These are phyloP conservation scores for Sitobion miscanthi DNA, from an alignment of 1,140 invertebrate genomes.

Conservation along the genomic window DNA sequence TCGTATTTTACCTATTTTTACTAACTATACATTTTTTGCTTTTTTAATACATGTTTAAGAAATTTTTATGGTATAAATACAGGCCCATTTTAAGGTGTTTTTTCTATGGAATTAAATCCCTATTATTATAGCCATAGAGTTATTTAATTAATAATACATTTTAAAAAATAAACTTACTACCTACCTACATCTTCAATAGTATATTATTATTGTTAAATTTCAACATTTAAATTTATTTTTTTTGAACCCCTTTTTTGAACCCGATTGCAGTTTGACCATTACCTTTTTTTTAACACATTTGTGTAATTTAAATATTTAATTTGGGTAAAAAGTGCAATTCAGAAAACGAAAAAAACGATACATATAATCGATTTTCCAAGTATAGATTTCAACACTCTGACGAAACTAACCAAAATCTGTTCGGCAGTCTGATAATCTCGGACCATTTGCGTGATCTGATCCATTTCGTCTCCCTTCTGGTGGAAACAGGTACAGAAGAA, in stretches of 20 bases:
- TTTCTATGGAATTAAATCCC: neutral
- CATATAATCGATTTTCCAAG: neutral
- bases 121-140: neutral
- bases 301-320: no score
- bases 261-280: no score
- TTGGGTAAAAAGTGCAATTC: no score
- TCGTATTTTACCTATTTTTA: neutral
- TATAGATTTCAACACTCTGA: neutral
- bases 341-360: neutral
- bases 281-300: no score
- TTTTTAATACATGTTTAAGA: neutral
- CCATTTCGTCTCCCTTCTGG: constrained; percentile 65
- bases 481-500: constrained; percentile 78
- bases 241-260: no score
- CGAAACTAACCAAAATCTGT: constrained; percentile 66
- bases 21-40: no score
- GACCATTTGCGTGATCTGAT: constrained; percentile 68
- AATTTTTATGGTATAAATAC: neutral
- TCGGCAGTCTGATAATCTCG: constrained; percentile 71
- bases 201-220: neutral
- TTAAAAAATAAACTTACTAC: neutral
- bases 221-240: neutral
- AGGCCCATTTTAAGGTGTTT: neutral
- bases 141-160: neutral
- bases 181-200: no score